Evolutionary conservation across 2,888 invertebrate genomes (phyloP).

Genomic region (Conus canariensis): DNA sequence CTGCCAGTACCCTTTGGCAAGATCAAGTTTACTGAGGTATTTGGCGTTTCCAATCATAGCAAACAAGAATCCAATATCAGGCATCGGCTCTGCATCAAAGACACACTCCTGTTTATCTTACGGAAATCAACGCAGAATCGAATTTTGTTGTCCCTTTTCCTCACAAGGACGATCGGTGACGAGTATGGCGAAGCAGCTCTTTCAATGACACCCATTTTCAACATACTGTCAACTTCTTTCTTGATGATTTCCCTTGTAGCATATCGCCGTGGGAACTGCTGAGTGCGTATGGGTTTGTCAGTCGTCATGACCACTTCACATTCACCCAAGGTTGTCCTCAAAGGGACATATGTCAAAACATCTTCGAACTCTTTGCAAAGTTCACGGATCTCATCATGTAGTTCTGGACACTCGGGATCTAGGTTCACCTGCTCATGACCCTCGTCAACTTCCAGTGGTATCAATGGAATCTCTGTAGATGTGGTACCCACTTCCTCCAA

Average conservation of each 20-base stretch:
- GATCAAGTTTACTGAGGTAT: slow-evolving; percentile 17
- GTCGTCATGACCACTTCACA: neutral
- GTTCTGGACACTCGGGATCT: neutral
- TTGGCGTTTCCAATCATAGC: neutral
- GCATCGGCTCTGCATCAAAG: slow-evolving; percentile 55
- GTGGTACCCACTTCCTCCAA: neutral
- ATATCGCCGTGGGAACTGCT: neutral
- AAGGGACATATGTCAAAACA: neutral
- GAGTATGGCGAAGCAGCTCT: neutral
- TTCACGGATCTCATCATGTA: too few relatives aligned
- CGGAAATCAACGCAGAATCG: slow-evolving; percentile 20
- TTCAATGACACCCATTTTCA: slow-evolving; percentile 22
- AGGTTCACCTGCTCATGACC: slow-evolving; percentile 1
- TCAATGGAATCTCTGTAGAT: neutral
- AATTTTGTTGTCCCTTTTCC: slow-evolving; percentile 14
- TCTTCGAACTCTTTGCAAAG: too few relatives aligned
- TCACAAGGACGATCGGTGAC: slow-evolving; percentile 21
- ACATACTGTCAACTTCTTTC: neutral
- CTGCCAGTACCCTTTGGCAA: slow-evolving; percentile 32
- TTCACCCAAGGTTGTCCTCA: neutral
- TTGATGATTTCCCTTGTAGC: neutral
- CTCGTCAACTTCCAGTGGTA: neutral
- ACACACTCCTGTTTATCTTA: slow-evolving; percentile 45
- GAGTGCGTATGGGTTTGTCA: neutral
- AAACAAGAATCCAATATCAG: neutral